phyloP scores from a whole-genome alignment of 1,140 invertebrate species.

The Steinernema khuongi region DNA sequence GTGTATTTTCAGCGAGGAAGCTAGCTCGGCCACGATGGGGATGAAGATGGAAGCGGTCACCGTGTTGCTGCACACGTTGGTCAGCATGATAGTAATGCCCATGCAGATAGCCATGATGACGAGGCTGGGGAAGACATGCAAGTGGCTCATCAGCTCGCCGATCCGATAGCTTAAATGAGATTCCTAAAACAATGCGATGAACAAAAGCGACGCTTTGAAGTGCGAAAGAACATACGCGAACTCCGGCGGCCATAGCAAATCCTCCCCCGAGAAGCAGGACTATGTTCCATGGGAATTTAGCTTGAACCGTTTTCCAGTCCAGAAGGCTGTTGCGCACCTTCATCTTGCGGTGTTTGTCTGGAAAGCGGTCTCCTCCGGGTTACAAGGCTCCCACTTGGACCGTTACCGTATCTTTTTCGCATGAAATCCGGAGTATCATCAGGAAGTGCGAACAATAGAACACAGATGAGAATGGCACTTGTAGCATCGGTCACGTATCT shows the following conservation, averaged over 20 bases:
- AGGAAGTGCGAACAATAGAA: conserved; percentile 60
- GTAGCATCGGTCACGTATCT: conserved; percentile 61
- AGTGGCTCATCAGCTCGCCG: conserved; percentile 47
- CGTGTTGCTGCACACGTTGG: conserved; percentile 62
- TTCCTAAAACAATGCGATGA: conserved; percentile 30
- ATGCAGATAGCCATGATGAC: conserved; percentile 57
- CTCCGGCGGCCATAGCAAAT: conserved; percentile 61
- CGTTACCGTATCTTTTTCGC: background rate
- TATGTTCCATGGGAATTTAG: conserved; percentile 61
- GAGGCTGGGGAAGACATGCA: conserved; percentile 52
- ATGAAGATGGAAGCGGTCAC: conserved; percentile 62
- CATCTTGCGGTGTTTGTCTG: conserved; percentile 10
- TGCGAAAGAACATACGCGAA: conserved; percentile 47
- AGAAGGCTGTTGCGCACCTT: conserved; percentile 44
- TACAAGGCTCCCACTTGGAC: conserved; percentile 4
- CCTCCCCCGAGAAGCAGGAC: conserved; percentile 62
- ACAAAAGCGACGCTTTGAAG: background rate
- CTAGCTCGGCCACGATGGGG: conserved; percentile 52
- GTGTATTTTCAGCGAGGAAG: conserved; percentile 62
- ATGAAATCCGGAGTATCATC: conserved; percentile 31
- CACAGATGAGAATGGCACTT: conserved; percentile 59
- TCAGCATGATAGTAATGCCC: conserved; percentile 59
- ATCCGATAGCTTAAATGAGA: conserved; percentile 48
- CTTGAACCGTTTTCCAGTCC: conserved; percentile 59
- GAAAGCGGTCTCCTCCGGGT: conserved; percentile 13